Evolutionary conservation across 2,888 invertebrate species (phyloP), one percentile per base, ranked within the genome.

Genomic region (Leptopilina syphax): DNA sequence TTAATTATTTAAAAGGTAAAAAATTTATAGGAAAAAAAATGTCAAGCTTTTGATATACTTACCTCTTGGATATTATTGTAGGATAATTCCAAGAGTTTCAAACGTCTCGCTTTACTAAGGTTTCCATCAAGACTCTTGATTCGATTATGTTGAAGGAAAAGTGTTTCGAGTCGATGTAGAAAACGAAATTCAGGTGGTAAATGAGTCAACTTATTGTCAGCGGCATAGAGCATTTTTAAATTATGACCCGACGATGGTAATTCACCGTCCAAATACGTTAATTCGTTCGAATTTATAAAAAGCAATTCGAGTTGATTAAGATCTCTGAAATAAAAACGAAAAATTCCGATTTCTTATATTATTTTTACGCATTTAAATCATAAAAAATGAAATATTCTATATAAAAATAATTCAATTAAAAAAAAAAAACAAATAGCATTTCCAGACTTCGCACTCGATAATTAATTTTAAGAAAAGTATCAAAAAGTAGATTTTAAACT

Each of bases 1-100:
- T 27, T 27, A 1, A 3, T 27, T 27, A 2, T 3, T 27, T 34
- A 34, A 34, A 34, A 34, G 4, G 4, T 3, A 34, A 1, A 34
- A 34, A 34, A 7, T 8, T 44, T 44, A 0, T 44, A 44, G 5
- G 44, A 44, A 44, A 44, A 44, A 44, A 44, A 44, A 44, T 44
- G 44, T 4, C 8, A 44, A 41, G 3, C 6, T 41, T 44, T 44
- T 8, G 44, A 44, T 4, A 57, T 66, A 77, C 94, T 94, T 92
- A 97, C 95, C 89, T 93, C 94, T 91, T 95, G 95, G 81, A 97
- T 94, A 88, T 95, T 94, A 91, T 97, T 97, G 88, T 95, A 94
- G 4, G 95, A 95, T 24, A 96, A 93, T 82, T 95, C 94, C 60
- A 96, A 93, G 80, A 95, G 93, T 88, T 94, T 94, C 65, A 97